Conservation (phyloP, 2,888 invertebrate species). For the Pogonocherus hispidulus region DNA sequence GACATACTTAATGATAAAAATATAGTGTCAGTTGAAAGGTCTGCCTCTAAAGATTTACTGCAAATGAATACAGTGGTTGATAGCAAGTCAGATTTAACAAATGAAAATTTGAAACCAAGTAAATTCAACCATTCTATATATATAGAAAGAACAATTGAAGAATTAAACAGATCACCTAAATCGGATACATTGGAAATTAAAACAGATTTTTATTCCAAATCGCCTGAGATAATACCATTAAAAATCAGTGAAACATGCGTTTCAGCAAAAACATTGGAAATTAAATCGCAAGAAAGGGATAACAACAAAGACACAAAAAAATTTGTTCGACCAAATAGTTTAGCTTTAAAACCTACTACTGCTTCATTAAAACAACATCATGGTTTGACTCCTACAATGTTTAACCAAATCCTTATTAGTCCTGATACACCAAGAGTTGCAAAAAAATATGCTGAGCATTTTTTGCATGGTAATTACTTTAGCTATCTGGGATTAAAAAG, state of each 20-base stretch:
- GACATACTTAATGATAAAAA: constrained; percentile 52
- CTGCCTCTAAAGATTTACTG: constrained; percentile 40
- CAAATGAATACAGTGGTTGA: constrained; percentile 30
- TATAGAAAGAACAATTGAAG: constrained; percentile 34
- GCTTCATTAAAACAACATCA: constrained; percentile 86
- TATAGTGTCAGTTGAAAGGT: constrained; percentile 45
- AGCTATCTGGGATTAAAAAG: constrained; percentile 92
- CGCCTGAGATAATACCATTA: constrained; percentile 45
- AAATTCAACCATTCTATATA: constrained; percentile 24
- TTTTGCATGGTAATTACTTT: constrained; percentile 91
- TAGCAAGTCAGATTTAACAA: constrained; percentile 4
- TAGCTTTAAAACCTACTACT: constrained; percentile 87
- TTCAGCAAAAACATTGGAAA: constrained; percentile 23
- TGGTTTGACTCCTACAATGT: constrained; percentile 85
- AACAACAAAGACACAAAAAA: constrained; percentile 70
- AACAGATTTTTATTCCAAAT: constrained; percentile 46
- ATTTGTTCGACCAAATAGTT: constrained; percentile 85
- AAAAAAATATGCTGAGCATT: constrained; percentile 90
- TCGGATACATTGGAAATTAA: constrained; percentile 51
- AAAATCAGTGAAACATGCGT: constrained; percentile 33
- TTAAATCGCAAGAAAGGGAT: constrained; percentile 27
- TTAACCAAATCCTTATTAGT: constrained; percentile 87
- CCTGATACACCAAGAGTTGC: constrained; percentile 93
- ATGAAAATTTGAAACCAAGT: constrained; percentile 6
- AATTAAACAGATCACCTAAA: constrained; percentile 36